Evolutionary conservation across 2,888 invertebrate species (phyloP).

Genomic region (Aleiodes alternator): DNA sequence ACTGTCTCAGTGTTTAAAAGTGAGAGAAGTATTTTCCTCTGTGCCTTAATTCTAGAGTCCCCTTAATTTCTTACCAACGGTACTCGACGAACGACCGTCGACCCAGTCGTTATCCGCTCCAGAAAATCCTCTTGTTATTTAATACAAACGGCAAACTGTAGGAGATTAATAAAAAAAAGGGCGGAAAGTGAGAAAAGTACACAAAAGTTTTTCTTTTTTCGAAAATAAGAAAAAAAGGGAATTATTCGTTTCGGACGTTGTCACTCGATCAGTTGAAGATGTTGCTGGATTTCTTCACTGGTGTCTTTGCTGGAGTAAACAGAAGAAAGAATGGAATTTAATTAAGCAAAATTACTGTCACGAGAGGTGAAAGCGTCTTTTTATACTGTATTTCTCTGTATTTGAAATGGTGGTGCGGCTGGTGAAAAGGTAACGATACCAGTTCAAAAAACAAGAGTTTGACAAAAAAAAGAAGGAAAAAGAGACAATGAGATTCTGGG

Average conservation of each 20-base stretch:
- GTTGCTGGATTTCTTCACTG: background rate
- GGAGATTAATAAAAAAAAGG: background rate
- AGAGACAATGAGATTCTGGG: slow-evolving; percentile 36
- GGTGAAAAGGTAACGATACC: slow-evolving; percentile 61
- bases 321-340: slow-evolving; percentile 75
- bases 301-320: slow-evolving; percentile 52
- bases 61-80: slow-evolving; percentile 61
- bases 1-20: slow-evolving; percentile 30
- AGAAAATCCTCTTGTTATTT: slow-evolving; percentile 36
- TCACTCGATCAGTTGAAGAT: slow-evolving; percentile 28
- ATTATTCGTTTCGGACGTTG: slow-evolving; percentile 24
- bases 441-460: slow-evolving; percentile 40
- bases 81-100: slow-evolving; percentile 65
- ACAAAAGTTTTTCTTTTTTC: background rate
- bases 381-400: slow-evolving; percentile 49
- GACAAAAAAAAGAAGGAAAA: slow-evolving; percentile 27
- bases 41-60: slow-evolving; percentile 53
- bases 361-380: slow-evolving; percentile 57
- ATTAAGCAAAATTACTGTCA: slow-evolving; percentile 70
- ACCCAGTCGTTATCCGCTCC: slow-evolving; percentile 49
- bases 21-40: slow-evolving; percentile 42
- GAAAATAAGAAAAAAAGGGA: background rate
- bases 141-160: slow-evolving; percentile 29
- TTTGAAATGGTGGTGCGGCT: slow-evolving; percentile 50
- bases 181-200: background rate